These are phyloP conservation scores for Crotophaga sulcirostris DNA, from an alignment of 2,113 vertebrate species.

Conservation along the genomic window DNA sequence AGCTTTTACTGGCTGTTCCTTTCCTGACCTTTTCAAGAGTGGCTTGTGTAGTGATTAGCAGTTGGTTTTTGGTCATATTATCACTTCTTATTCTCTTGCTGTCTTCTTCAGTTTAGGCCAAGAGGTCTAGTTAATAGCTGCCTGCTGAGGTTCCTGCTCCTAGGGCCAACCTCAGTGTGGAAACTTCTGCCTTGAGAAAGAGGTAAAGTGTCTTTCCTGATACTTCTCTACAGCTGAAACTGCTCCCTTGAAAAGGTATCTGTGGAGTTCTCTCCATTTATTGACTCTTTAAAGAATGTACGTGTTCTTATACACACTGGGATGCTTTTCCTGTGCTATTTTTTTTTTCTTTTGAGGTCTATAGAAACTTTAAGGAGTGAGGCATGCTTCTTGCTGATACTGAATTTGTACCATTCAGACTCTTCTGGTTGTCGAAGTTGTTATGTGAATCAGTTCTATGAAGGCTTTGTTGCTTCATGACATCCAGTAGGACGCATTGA, in stretches of 20 bases:
- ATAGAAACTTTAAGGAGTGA: neutral
- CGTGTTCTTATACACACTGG: neutral
- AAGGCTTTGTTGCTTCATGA: neutral
- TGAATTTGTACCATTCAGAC: neutral
- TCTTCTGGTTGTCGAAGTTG: neutral
- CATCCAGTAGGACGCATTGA: neutral
- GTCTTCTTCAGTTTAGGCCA: neutral
- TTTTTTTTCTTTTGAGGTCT: neutral
- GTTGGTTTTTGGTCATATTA: neutral
- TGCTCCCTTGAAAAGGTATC: neutral
- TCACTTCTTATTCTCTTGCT: neutral
- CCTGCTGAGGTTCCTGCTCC: neutral
- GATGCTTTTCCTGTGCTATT: neutral
- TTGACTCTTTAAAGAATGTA: neutral
- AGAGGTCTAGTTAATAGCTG: neutral
- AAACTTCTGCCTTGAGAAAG: neutral
- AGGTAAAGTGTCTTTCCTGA: neutral
- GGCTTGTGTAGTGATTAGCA: neutral
- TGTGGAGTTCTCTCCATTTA: neutral
- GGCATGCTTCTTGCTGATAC: neutral
- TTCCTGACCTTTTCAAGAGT: neutral
- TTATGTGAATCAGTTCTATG: neutral
- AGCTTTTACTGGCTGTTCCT: neutral
- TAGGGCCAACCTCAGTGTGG: neutral
- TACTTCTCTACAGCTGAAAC: neutral